Percentiles rank a stretch among this genome's conserved stretches.
These are phyloP conservation scores for Melanerpes aurifrons DNA, from an alignment of 2,113 vertebrate species.

Conservation along the genomic window DNA sequence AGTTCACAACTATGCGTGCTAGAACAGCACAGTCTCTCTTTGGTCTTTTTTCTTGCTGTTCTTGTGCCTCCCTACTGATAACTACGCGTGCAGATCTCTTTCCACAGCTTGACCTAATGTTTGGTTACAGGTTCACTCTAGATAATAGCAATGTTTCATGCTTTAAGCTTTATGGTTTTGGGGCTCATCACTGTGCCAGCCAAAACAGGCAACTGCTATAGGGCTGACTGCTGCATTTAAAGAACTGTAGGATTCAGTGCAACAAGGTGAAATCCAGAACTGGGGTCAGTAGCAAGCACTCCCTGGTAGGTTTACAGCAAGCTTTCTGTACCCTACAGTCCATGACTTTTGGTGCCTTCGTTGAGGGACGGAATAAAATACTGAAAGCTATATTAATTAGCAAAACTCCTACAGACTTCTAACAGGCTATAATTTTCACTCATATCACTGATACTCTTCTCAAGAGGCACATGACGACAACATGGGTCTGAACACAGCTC, in stretches of 20 bases:
- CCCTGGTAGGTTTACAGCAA: not conserved
- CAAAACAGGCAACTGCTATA: not conserved
- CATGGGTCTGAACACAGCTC: fast-evolving
- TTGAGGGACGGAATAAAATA: not conserved
- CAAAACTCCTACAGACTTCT: not conserved
- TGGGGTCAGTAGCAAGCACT: not conserved
- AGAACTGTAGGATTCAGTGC: not conserved
- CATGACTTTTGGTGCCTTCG: not conserved
- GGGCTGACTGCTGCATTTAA: not conserved
- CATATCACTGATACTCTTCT: not conserved
- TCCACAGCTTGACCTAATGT: not conserved
- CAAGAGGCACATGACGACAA: not conserved
- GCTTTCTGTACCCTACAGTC: not conserved
- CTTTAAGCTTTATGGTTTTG: not conserved
- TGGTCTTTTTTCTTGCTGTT: not conserved
- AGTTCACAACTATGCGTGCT: not conserved
- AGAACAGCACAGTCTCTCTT: not conserved
- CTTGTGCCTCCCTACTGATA: not conserved
- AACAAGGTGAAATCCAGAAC: not conserved
- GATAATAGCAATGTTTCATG: not conserved
- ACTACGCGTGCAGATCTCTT: not conserved
- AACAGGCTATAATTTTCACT: not conserved
- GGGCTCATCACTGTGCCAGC: not conserved
- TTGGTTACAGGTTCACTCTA: not conserved
- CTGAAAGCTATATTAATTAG: not conserved